Base-by-base conservation (phyloP, 2,888 invertebrate species). In the Meliscaeva auricollis region DNA sequence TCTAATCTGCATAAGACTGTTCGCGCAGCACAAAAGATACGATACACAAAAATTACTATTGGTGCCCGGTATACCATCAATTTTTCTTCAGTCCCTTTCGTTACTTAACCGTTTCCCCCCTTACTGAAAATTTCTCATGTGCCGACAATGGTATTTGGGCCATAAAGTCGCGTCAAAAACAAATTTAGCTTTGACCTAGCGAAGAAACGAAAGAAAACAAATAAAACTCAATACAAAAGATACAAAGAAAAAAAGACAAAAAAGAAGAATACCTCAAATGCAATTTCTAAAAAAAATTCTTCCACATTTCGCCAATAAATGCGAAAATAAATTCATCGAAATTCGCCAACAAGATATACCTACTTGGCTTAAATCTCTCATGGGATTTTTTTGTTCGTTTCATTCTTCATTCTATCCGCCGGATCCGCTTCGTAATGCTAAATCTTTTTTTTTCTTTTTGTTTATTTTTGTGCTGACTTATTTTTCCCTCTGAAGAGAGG, bases 291-390 rank as follows among this genome's bases (percentile, higher is more conserved):
- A 26, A 26, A 26, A 26, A 83, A 83, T 83, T 83, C 83, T 46
- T 69, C 26, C 83, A 83, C 83, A 78, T 78, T 83, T 74, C 56
- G 73, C 64, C 73, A 69, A 69, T 83, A 77, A 82, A 77, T 82
- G 82, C 68, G 82, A 77, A 82, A 73, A 82, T 50, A 74, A 69
- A 78, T 74, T 83, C 58, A 20, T 58, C 69, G 74, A 74, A 64
- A 64, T 64, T 46, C 17, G 46, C 46, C 73, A 83, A 69, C 62
- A 64, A 62, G 74, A 77, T 30, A 62, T 20, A 20, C 9, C 48
- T 41, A 69, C 66, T 69, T 69, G 38, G 64, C 54, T 69, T 9
- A 32, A 41, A 48, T 68, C 48, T 20, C 83, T 56, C 83, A 32
- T 69, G 73, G 60, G 50, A 62, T 60, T 58, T 30, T 35, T 44